Base-by-base conservation (phyloP, 2,797 vertebrate genomes). In the Malacoctenus gilli region DNA sequence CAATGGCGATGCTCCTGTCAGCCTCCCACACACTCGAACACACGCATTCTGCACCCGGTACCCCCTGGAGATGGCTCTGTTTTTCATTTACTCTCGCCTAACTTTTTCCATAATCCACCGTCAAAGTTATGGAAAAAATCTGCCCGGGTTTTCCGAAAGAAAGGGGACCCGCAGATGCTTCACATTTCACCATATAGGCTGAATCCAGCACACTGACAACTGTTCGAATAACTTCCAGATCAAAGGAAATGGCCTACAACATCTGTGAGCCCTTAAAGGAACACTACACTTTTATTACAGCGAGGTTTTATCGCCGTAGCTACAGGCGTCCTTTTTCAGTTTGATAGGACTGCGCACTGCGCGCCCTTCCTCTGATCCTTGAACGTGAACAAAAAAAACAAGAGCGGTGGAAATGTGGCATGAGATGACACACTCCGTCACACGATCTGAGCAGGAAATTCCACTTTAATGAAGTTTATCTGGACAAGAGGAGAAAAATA, bases 81-180 rank as follows among this genome's bases (percentile, higher is more conserved):
- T 84, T 72, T 70, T 67, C 55, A 78, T 86, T 84, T 81, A 46
- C 36, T 47, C 58, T 59, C 41, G 44, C 20, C 8, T 43, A 75
- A 77, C 40, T 61, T 68, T 64, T 61, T 68, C 65, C 72, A 70
- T 42, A 39, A 66, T 39, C 44, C 48, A 25, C 6, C 43, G 21
- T 59, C 19, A 9, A 10, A 65, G 47, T 14, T 63, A 55, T 31
- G 8, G 22, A 60, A 50, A 11, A 43, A 30, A 34, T 49, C 21
- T 7, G 31, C 34, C 15, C 31, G 18, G 1, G 41, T 25, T 59
- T 36, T 28, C 30, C 18, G 32, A 39, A 20, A 12, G 59, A 16
- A 25, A 28, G 8, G 30, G 10, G 30, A 35, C 25, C 15, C 1
- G 47, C 52, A 77, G 41, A 48, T 50, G 67, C 34, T 75, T 75